Conservation (phyloP, 2,797 vertebrate species). For the Helostoma temminkii region DNA sequence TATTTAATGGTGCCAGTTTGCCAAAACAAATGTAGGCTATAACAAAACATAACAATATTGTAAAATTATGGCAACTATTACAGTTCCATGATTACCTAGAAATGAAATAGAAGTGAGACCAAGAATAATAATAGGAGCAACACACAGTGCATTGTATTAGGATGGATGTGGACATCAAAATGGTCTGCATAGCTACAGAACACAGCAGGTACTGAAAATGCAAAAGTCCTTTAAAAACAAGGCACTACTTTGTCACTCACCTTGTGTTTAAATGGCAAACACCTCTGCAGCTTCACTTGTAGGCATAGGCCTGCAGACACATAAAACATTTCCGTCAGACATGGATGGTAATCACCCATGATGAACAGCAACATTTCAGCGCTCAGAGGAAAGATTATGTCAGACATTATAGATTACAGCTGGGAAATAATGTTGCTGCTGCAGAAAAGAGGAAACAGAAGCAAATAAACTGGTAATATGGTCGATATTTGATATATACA, state of each 20-base stretch:
- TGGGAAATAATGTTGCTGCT: not conserved
- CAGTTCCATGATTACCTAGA: no score
- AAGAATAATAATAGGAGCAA: no score
- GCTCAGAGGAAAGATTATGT: no score
- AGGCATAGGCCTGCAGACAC: conserved; percentile 91
- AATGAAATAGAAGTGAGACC: no score
- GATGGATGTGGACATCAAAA: no score
- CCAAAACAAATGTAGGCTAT: no score
- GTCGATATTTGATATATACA: not conserved
- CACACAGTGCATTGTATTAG: no score
- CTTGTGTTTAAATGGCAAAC: conserved; percentile 98
- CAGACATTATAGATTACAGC: not conserved
- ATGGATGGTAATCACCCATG: not conserved
- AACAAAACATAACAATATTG: no score
- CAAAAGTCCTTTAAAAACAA: not conserved
- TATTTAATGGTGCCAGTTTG: no score
- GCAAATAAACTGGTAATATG: not conserved
- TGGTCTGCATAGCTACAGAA: no score
- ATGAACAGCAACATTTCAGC: not conserved
- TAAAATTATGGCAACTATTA: no score
- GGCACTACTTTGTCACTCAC: conserved; percentile 76
- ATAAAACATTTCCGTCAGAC: not conserved
- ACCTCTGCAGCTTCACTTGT: conserved; percentile 95
- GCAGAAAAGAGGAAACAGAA: not conserved
- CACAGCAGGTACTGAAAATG: not conserved